Evolutionary conservation across 2,797 vertebrate species (phyloP), one percentile per base, ranked within the genome.

Genomic region (Xiphophorus birchmanni): DNA sequence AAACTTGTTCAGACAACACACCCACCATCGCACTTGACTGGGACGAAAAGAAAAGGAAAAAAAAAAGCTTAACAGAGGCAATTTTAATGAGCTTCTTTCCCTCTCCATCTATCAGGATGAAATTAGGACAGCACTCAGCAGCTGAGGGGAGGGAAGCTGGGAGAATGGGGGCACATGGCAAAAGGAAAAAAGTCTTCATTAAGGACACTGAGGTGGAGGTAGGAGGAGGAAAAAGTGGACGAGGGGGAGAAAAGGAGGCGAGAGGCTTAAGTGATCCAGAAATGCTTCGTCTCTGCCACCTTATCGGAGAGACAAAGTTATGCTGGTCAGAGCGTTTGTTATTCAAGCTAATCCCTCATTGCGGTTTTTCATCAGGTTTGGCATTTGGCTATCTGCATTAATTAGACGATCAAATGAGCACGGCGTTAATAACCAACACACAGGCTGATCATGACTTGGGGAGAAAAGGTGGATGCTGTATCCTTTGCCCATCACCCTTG

Each of bases 311-410:
- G 87, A 84, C 85, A 89, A 93, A 94, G 93, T 93, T 91, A 88
- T 91, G 91, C 90, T 48, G 82, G 92, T 89, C 85, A 73, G 86
- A 91, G 79, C 74, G 79, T 88, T 90, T 93, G 90, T 94, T 94
- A 93, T 94, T 93, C 82, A 82, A 60, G 87, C 89, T 94, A 94
- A 95, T 94, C 94, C 94, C 90, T 86, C 91, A 91, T 91, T 90
- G 80, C 40, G 12, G 75, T 78, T 80, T 92, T 92, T 93, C 93
- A 94, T 94, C 94, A 92, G 92, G 89, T 89, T 90, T 95, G 93
- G 90, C 92, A 94, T 94, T 95, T 94, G 86, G 83, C 91, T 90
- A 91, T 92, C 92, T 79, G 91, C 90, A 89, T 95, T 95, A 94
- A 95, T 95, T 94, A 95, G 90, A 82, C 82, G 77, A 88, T 86